These are phyloP conservation scores for Ptilorrhoa leucosticta DNA, from an alignment of 2,113 vertebrate genomes.

Conservation along the genomic window DNA sequence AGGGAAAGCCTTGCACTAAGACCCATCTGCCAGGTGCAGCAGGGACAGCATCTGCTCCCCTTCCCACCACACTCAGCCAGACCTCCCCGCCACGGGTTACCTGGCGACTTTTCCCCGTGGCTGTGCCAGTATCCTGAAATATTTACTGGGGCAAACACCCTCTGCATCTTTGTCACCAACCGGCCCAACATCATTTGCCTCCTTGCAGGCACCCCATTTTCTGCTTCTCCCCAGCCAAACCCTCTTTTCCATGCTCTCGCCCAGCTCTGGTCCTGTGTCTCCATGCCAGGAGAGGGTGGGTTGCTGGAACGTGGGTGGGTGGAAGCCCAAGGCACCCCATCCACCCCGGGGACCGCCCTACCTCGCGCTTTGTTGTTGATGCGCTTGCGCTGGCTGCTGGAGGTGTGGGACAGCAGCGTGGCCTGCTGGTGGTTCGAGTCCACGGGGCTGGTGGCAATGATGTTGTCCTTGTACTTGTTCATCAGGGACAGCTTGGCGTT, in stretches of 20 bases:
- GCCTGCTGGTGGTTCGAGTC: constrained; percentile 96
- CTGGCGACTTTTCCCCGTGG: neutral
- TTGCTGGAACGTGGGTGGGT: neutral
- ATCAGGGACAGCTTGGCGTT: constrained; percentile 95
- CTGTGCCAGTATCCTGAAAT: neutral
- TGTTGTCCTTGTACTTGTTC: constrained; percentile 99
- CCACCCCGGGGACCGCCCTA: neutral
- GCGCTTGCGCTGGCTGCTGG: constrained; percentile 92
- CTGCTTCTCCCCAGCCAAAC: neutral
- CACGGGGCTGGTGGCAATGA: constrained; percentile 94
- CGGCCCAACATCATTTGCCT: neutral
- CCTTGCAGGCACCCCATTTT: neutral
- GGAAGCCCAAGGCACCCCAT: neutral
- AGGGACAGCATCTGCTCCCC: neutral
- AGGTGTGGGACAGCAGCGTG: constrained; percentile 91
- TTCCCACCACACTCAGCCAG: neutral
- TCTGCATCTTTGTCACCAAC: neutral
- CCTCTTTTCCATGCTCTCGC: neutral
- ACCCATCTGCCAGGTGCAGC: neutral
- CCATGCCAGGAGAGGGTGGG: neutral
- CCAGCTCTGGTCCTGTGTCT: neutral
- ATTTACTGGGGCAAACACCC: neutral
- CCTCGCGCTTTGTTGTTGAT: constrained; percentile 94
- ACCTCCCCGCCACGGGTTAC: neutral
- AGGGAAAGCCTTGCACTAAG: neutral